These are phyloP conservation scores for Chromoteleia sp. DNA, from an alignment of 2,888 invertebrate species.

Conservation along the genomic window DNA sequence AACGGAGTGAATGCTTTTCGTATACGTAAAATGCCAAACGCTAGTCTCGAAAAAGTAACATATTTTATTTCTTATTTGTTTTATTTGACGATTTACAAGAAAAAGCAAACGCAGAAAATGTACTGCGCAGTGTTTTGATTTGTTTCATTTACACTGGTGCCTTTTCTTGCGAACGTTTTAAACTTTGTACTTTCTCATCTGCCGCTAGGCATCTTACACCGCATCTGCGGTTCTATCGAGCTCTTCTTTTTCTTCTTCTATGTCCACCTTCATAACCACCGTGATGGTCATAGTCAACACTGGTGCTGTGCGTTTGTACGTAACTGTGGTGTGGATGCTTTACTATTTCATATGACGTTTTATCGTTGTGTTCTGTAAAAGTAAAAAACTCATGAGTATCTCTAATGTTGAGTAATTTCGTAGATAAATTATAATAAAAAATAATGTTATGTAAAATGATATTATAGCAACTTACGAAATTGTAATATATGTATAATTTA, in stretches of 20 bases:
- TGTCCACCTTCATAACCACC: slow-evolving; percentile 83
- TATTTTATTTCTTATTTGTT: slow-evolving; percentile 19
- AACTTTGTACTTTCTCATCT: slow-evolving; percentile 62
- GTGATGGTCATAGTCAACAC: slow-evolving; percentile 87
- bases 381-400: slow-evolving; percentile 32
- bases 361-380: slow-evolving; percentile 88
- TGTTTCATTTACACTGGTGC: slow-evolving; percentile 32
- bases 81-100: slow-evolving; percentile 17
- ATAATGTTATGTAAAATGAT: too few relatives aligned
- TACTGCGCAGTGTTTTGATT: slow-evolving; percentile 16
- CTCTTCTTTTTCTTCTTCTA: slow-evolving; percentile 86
- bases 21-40: slow-evolving; percentile 45
- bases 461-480: too few relatives aligned
- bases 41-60: slow-evolving; percentile 38
- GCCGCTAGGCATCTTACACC: slow-evolving; percentile 62
- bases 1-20: slow-evolving; percentile 46
- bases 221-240: slow-evolving; percentile 47
- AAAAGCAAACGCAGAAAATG: slow-evolving; percentile 31
- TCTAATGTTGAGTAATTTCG: background rate
- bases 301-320: slow-evolving; percentile 90
- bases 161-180: slow-evolving; percentile 34
- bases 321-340: slow-evolving; percentile 94
- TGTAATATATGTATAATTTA: too few relatives aligned
- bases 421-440: background rate
- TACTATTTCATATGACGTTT: slow-evolving; percentile 93